Evolutionary conservation across 2,888 invertebrate species (phyloP).

Genomic region (Quadriops clusia): DNA sequence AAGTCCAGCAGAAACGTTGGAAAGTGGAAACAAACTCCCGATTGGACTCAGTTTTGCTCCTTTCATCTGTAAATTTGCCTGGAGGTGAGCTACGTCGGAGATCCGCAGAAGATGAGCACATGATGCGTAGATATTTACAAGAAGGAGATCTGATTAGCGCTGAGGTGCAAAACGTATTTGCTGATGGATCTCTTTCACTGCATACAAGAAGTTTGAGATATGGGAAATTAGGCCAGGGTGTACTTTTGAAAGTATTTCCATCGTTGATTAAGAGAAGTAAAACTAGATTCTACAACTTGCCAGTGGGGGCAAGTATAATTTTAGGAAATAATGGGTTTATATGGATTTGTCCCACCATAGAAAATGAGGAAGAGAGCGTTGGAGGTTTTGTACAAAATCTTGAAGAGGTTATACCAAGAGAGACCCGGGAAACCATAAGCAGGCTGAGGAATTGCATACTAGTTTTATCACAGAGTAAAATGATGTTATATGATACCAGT

Average conservation of each 20-base stretch:
- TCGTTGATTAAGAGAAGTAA: slow-evolving; percentile 86
- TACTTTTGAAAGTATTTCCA: slow-evolving; percentile 81
- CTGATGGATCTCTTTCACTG: slow-evolving; percentile 83
- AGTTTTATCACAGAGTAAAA: slow-evolving; percentile 73
- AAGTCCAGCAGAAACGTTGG: slow-evolving; percentile 91
- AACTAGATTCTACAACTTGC: slow-evolving; percentile 89
- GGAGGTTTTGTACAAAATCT: slow-evolving; percentile 71
- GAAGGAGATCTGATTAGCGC: slow-evolving; percentile 96
- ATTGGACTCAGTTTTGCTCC: slow-evolving; percentile 70
- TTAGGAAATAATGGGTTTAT: slow-evolving; percentile 94
- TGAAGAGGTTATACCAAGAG: slow-evolving; percentile 52
- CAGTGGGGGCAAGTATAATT: slow-evolving; percentile 84
- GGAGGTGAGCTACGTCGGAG: slow-evolving; percentile 88
- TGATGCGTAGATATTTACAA: slow-evolving; percentile 89
- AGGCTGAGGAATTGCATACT: slow-evolving; percentile 82
- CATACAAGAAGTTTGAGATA: slow-evolving; percentile 95
- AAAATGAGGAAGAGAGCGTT: slow-evolving; percentile 51
- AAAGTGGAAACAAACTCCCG: slow-evolving; percentile 90
- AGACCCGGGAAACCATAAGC: slow-evolving; percentile 76
- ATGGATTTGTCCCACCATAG: slow-evolving; percentile 72
- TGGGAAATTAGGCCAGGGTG: slow-evolving; percentile 85
- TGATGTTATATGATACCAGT: slow-evolving; percentile 87
- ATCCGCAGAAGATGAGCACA: slow-evolving; percentile 92
- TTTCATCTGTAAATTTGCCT: slow-evolving; percentile 94
- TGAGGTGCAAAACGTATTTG: slow-evolving; percentile 87